These are phyloP conservation scores for Nannoperca australis DNA, from an alignment of 2,797 vertebrate genomes.

Conservation along the genomic window DNA sequence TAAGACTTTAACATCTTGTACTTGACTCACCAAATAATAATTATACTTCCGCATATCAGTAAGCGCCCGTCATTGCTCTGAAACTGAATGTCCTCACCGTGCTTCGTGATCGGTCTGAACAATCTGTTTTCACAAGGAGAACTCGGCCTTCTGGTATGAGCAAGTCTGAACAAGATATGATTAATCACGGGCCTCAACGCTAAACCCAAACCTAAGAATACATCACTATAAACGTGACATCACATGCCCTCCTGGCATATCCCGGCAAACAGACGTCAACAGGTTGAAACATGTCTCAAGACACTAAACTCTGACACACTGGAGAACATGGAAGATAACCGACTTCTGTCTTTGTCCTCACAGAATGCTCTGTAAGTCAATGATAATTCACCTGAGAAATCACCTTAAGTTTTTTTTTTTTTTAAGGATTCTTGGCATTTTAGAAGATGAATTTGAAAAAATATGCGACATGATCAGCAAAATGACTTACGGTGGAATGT, in stretches of 20 bases:
- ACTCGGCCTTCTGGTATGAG: constrained; percentile 36
- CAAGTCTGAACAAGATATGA: constrained; percentile 74
- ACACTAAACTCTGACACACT: constrained; percentile 59
- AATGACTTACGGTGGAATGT: neutral
- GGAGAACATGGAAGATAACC: constrained; percentile 47
- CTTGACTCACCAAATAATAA: neutral
- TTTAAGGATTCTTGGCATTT: neutral
- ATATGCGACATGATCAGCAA: neutral
- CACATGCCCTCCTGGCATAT: constrained; percentile 65
- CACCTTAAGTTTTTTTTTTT: no score
- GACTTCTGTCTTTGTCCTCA: constrained; percentile 27
- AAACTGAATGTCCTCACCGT: constrained; percentile 7
- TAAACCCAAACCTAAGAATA: constrained; percentile 68
- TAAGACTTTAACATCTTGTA: neutral
- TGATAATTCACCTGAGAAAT: neutral
- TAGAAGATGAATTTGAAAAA: neutral
- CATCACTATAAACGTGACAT: constrained; percentile 70
- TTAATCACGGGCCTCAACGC: constrained; percentile 56
- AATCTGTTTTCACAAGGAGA: constrained; percentile 53
- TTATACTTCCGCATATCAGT: neutral
- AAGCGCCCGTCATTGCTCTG: neutral
- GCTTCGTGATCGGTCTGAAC: constrained; percentile 36
- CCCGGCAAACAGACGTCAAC: constrained; percentile 52
- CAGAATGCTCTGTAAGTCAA: neutral
- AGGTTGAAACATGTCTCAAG: constrained; percentile 62